phyloP scores from a whole-genome alignment of 2,888 invertebrate genomes.

The Halocaridina rubra region DNA sequence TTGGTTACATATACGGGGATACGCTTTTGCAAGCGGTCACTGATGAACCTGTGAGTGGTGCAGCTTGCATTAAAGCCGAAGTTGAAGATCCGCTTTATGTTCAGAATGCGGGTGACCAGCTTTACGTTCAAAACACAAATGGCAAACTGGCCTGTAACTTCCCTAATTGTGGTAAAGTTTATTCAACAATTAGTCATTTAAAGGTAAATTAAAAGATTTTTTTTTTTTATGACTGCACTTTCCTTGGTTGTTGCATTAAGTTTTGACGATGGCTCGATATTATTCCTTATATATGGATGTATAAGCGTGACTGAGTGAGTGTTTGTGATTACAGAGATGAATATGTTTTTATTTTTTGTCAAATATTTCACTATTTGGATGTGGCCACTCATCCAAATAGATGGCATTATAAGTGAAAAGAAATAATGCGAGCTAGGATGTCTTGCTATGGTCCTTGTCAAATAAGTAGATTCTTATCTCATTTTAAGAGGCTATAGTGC shows the following conservation, averaged over 20 bases:
- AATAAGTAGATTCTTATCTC: no score
- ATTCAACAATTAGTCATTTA: constrained; percentile 29
- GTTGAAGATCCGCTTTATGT: no score
- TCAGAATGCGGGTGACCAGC: no score
- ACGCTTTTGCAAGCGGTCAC: constrained; percentile 41
- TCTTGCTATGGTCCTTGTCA: no score
- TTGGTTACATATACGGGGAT: constrained; percentile 44
- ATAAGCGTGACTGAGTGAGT: background rate
- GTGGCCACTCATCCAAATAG: no score
- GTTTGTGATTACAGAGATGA: background rate
- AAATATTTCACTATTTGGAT: background rate
- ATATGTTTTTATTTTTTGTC: background rate
- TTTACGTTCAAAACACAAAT: background rate
- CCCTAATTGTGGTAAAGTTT: constrained; percentile 44
- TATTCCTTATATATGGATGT: background rate
- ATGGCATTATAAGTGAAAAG: no score
- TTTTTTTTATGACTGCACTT: no score
- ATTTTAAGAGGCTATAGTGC: no score
- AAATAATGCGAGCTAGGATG: no score
- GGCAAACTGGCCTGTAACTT: background rate
- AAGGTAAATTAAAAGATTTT: constrained; percentile 12
- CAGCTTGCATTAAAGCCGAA: background rate
- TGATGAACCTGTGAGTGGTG: no score
- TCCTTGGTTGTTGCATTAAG: background rate
- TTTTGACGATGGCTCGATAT: background rate